phyloP scores from a whole-genome alignment of 2,113 vertebrate genomes.

The Sterna hirundo region DNA sequence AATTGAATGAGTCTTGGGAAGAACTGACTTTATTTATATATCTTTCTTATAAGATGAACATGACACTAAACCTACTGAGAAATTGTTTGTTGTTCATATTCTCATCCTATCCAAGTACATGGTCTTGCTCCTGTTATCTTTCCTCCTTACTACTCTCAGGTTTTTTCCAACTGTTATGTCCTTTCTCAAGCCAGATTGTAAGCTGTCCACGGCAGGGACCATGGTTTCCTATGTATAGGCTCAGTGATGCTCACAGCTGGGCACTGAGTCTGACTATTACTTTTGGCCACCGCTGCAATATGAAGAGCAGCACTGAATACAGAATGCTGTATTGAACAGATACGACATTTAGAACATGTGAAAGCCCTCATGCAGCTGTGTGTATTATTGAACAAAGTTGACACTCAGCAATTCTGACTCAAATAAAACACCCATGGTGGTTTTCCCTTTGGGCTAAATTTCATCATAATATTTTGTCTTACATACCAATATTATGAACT shows the following conservation, averaged over 20 bases:
- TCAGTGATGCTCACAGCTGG: neutral
- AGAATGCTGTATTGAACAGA: conserved; percentile 4
- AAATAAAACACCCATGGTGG: conserved; percentile 33
- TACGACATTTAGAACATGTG: neutral
- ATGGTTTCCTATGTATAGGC: neutral
- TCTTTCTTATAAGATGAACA: neutral
- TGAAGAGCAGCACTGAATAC: conserved; percentile 2
- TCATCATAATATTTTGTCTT: conserved; percentile 53
- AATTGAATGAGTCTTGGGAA: neutral
- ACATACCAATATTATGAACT: conserved; percentile 40
- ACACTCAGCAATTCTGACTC: conserved; percentile 12
- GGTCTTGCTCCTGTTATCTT: neutral
- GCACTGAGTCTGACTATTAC: neutral
- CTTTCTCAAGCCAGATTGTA: neutral
- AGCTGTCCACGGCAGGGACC: neutral
- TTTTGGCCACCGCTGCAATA: neutral
- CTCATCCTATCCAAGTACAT: neutral
- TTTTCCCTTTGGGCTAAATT: conserved; percentile 35
- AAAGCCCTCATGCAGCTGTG: conserved; percentile 24
- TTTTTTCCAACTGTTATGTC: neutral
- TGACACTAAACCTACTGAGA: neutral
- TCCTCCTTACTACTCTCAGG: neutral
- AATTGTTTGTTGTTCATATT: neutral
- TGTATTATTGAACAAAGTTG: neutral
- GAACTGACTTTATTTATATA: conserved; percentile 2